A percentile compares a stretch with the other conserved stretches of the same genome.
Evolutionary conservation across 2,113 vertebrate species (phyloP).

Genomic region (Laticauda laticaudata): DNA sequence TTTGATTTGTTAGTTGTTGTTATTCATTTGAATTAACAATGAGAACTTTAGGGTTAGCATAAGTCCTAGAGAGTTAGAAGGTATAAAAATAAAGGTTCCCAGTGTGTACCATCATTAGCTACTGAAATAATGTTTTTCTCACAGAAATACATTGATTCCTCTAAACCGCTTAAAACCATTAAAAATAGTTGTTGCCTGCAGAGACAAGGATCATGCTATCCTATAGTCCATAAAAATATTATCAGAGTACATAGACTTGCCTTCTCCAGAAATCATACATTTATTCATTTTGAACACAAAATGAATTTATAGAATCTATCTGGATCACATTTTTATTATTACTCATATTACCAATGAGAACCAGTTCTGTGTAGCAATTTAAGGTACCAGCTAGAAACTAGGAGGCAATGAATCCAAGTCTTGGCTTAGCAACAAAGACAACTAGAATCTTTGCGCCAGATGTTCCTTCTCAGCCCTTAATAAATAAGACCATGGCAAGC

Average conservation of each 20-base stretch:
- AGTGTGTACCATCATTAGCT: neutral
- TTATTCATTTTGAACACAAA: neutral
- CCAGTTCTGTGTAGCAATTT: neutral
- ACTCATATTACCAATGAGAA: neutral
- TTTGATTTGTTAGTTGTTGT: neutral
- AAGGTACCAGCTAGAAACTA: neutral
- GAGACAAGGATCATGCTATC: neutral
- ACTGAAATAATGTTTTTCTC: neutral
- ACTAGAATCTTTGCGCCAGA: neutral
- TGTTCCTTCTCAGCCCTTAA: neutral
- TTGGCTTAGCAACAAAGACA: neutral
- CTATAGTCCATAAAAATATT: neutral
- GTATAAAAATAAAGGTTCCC: neutral
- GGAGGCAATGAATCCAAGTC: neutral
- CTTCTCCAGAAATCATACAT: neutral
- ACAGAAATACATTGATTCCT: neutral
- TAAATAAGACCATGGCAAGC: neutral
- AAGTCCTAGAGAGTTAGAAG: neutral
- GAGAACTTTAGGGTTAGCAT: neutral
- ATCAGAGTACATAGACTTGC: neutral
- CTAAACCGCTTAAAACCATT: neutral
- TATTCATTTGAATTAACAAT: neutral
- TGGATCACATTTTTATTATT: neutral
- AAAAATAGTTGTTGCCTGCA: neutral
- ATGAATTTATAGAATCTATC: neutral